These are phyloP conservation scores for Pachydiplax longipennis DNA, from an alignment of 2,888 invertebrate genomes.

Conservation along the genomic window DNA sequence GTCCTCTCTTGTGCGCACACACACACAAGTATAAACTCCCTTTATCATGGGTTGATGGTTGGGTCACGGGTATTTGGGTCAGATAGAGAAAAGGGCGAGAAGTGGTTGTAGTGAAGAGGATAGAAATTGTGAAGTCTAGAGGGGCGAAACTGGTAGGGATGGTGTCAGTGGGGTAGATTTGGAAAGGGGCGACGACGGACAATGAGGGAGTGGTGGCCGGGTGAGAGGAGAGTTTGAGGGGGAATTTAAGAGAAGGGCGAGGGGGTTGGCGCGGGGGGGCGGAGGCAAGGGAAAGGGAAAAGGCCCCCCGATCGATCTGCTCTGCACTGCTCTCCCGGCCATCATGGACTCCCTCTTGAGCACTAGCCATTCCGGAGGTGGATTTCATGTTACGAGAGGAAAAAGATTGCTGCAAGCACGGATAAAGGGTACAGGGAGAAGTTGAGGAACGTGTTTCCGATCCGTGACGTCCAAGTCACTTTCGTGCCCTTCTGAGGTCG, in stretches of 20 bases:
- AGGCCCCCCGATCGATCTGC: slow-evolving; percentile 4
- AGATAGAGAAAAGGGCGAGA: background rate
- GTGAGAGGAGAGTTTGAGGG: background rate
- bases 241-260: background rate
- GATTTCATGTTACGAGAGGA: background rate
- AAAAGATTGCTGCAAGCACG: background rate
- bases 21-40: background rate
- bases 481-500: background rate
- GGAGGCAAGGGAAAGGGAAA: background rate
- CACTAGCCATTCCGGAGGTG: background rate
- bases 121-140: background rate
- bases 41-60: background rate
- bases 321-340: background rate
- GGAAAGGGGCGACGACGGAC: background rate
- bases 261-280: background rate
- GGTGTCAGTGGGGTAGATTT: slow-evolving; percentile 28
- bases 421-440: background rate
- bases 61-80: background rate
- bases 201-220: slow-evolving; percentile 3
- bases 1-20: background rate
- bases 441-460: background rate
- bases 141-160: background rate
- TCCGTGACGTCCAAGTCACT: background rate
- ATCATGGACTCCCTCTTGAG: background rate
- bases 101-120: background rate